phyloP scores from a whole-genome alignment of 2,888 invertebrate species.

The Eristalinus aeneus region DNA sequence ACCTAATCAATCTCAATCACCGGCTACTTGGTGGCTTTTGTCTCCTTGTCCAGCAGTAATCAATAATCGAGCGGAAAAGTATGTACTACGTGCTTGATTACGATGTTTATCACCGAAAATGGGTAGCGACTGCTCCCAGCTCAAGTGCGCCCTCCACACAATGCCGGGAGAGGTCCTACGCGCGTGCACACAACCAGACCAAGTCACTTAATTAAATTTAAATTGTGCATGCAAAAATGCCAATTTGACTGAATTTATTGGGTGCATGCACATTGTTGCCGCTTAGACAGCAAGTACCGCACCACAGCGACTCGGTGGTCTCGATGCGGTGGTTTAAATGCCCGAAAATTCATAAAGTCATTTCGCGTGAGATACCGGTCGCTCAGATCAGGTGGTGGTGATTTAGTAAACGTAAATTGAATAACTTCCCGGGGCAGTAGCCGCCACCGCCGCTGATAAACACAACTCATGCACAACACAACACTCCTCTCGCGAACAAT shows the following conservation, averaged over 20 bases:
- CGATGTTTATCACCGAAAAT: constrained; percentile 43
- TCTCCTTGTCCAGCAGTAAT: constrained; percentile 34
- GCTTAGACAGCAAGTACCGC: constrained; percentile 2
- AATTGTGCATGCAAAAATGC: constrained; percentile 66
- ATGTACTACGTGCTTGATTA: constrained; percentile 32
- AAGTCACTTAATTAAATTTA: constrained; percentile 56
- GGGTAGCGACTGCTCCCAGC: not conserved
- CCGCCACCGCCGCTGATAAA: constrained; percentile 7
- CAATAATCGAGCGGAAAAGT: constrained; percentile 54
- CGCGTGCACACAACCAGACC: constrained; percentile 16
- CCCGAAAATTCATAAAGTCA: constrained; percentile 51
- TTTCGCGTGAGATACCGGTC: constrained; percentile 70
- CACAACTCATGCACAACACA: not conserved
- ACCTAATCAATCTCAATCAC: constrained; percentile 52
- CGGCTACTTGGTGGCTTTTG: constrained; percentile 9
- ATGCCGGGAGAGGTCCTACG: not conserved
- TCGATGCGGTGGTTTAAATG: constrained; percentile 48
- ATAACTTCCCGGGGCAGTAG: constrained; percentile 67
- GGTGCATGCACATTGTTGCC: constrained; percentile 39
- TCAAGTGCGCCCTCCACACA: constrained; percentile 8
- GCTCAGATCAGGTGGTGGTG: constrained; percentile 59
- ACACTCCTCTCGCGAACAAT: constrained; percentile 25
- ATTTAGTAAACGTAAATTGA: constrained; percentile 64
- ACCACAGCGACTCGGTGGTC: not conserved
- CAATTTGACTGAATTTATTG: constrained; percentile 64